Evolutionary conservation across 2,888 invertebrate genomes (phyloP), one percentile per base, ranked within the genome.

Genomic region (Melanophora roralis): DNA sequence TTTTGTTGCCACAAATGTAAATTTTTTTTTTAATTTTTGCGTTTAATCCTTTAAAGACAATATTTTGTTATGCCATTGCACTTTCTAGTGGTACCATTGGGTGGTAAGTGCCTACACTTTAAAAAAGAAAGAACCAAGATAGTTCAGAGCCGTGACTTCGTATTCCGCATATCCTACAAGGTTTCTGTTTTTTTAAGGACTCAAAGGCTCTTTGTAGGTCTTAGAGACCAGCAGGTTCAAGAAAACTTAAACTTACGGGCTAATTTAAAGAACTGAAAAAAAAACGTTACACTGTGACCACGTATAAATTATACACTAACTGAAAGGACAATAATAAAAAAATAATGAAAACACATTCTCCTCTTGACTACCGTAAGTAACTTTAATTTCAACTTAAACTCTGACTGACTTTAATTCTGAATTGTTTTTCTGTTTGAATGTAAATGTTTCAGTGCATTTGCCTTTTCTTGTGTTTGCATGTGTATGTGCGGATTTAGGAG

Each of bases 271-370:
- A 16, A 62, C 45, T 55, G 21, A 23, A 43, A 45, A 43, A 16
- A 12, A 23, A n/a, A 53, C 43, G 43, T 45, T 53, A 36, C 67
- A 75, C 75, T 75, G 75, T 75, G 43, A 27, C 27, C 21, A 45
- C 45, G 27, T 40, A 67, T 43, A 43, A 43, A 67, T 65, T 67
- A 51, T 59, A 23, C 65, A 32, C 67, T 45, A 67, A 36, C 45
- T 60, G 45, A 27, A 53, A 75, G 45, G 60, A 53, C 67, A 75
- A 75, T 68, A 60, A 57, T 47, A 57, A 36, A 6, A 12, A 14
- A 45, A 34, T 32, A 69, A 12, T 23, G 23, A 23, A 32, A 7
- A 49, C 23, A 23, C 14, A 40, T 27, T 27, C 14, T 27, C 2
- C 32, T 19, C 43, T 36, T 36, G 9, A 45, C 40, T 32, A 74